Base-by-base conservation (phyloP, 2,797 vertebrate species). In the Myotis vivesi region DNA sequence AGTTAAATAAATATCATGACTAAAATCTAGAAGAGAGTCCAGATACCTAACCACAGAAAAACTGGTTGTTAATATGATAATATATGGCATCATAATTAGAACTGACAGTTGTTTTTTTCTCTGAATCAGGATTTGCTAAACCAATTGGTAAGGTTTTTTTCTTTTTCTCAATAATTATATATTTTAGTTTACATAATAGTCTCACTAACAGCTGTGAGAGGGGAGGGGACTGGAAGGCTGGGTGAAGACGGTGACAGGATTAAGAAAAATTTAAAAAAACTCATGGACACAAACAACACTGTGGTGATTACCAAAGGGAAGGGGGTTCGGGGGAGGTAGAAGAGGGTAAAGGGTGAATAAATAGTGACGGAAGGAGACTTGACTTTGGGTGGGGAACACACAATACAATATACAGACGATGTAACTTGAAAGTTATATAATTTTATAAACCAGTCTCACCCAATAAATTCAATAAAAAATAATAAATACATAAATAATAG, bases 101-200 rank as follows among this genome's bases (percentile, higher is more conserved):
- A 92, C 10, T 69, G 10, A 87, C n/a, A 33, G 53, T 51, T 87
- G 41, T 71, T 72, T 87, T 92, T 59, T 41, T 49, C 73, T 64
- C 91, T 86, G 22, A 71, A 72, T 87, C 55, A 92, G 83, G 44
- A 81, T 92, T 80, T 87, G n/a, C 84, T 87, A 76, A 87, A 72
- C 84, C 44, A 87, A 15, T 33, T 62, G 38, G 75, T 81, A 87
- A 80, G 41, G 23, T 51, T n/a, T 59, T 55, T 79, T 77, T 22
- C 25, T 57, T 71, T 87, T 79, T 59, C 41, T 80, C 53, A 41
- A 28, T 28, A n/a, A 38, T 62, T 92, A n/a, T 11, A 41, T 85
- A 41, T 87, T 87, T 87, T 28, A 87, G 55, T 72, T 87, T 44
- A 72, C 72, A n/a, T 51, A 71, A 79, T 79, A 87, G 8, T 25